Percentiles rank a stretch among this genome's conserved stretches.
Evolutionary conservation across 92 coral and sea anemone genomes (phyloP).

Genomic region (Porites lobata): DNA sequence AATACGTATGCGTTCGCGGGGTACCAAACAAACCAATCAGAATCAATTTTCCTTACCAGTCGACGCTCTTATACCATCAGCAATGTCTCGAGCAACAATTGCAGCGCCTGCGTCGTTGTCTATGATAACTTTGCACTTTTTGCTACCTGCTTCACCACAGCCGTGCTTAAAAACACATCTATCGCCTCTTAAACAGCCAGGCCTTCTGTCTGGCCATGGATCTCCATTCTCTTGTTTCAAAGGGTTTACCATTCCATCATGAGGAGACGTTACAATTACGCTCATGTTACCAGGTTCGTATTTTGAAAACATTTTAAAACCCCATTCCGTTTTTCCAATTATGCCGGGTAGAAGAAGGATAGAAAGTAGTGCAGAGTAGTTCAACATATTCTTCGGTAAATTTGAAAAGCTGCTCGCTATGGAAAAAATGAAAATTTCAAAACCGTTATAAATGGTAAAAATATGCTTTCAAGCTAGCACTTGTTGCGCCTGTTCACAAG

Average conservation of each 20-base stretch:
- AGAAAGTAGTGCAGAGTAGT: background rate
- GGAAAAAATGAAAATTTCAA: too few relatives aligned
- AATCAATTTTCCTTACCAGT: conserved; percentile 18
- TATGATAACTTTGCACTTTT: background rate
- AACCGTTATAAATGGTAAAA: too few relatives aligned
- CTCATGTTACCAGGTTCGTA: conserved; percentile 33
- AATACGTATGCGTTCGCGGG: too few relatives aligned
- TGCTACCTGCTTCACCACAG: background rate
- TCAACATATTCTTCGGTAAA: background rate
- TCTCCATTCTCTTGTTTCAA: conserved; percentile 26
- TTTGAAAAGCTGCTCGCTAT: too few relatives aligned
- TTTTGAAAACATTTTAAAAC: conserved; percentile 38
- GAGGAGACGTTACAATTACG: conserved; percentile 27
- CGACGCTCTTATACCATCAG: conserved; percentile 11
- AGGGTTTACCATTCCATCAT: conserved; percentile 25
- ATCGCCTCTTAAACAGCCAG: conserved; percentile 30
- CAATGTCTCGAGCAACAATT: conserved; percentile 45
- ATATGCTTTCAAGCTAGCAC: too few relatives aligned
- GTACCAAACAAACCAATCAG: background rate
- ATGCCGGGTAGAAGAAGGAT: conserved; percentile 16
- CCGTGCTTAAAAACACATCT: conserved; percentile 36
- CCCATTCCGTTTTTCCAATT: conserved; percentile 15
- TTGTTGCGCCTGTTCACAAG: too few relatives aligned
- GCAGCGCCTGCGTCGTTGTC: conserved; percentile 1
- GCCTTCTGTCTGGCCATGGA: conserved; percentile 37